phyloP scores from a whole-genome alignment of 1,140 invertebrate species.

The Cydia splendana region DNA sequence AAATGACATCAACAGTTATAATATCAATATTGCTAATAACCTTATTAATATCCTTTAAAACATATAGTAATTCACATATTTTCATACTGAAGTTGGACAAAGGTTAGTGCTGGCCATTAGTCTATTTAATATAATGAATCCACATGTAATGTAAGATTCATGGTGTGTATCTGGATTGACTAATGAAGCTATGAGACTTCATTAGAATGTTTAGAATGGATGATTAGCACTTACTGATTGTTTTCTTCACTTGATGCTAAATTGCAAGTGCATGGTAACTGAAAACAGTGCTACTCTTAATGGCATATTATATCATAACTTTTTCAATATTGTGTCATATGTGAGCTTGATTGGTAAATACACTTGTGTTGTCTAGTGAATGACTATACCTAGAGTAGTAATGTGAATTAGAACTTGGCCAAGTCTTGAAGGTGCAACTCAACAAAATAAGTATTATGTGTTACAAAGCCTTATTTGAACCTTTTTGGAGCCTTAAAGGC shows the following conservation, averaged over 20 bases:
- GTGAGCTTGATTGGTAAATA: too few relatives aligned
- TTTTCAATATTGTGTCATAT: too few relatives aligned
- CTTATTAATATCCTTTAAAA: neutral
- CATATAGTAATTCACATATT: neutral
- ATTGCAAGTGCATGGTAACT: neutral
- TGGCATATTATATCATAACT: neutral
- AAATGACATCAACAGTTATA: neutral
- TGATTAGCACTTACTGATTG: neutral
- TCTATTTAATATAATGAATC: neutral
- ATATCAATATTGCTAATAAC: neutral
- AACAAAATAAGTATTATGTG: neutral
- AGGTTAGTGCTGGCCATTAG: conserved; percentile 15
- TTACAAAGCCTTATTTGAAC: neutral
- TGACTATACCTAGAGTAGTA: neutral
- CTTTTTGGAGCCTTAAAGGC: neutral
- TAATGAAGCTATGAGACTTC: conserved; percentile 16
- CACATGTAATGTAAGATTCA: conserved; percentile 3
- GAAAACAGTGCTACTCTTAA: neutral
- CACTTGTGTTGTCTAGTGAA: neutral
- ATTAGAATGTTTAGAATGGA: conserved; percentile 2
- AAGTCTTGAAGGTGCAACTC: neutral
- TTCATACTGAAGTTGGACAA: conserved; percentile 8
- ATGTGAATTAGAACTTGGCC: neutral
- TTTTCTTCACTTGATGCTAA: neutral
- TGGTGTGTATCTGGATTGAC: conserved; percentile 1